Evolutionary conservation across 2,113 vertebrate species (phyloP).

Genomic region (Oncorhynchus kisutch): DNA sequence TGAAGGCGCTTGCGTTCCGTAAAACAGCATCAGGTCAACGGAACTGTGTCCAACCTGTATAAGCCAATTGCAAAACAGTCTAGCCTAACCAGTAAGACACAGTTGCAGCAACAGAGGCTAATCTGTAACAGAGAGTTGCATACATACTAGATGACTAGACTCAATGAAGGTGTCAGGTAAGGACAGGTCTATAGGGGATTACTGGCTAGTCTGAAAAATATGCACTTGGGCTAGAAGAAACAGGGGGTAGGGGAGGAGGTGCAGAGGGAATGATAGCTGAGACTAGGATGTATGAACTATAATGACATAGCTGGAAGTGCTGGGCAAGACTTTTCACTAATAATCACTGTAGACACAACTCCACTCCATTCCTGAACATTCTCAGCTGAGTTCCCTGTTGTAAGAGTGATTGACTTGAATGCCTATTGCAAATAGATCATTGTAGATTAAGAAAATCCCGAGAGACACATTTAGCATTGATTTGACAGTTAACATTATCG

Average conservation of each 20-base stretch:
- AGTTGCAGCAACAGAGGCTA: too few species aligned
- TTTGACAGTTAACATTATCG: not conserved
- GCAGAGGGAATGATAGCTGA: not conserved
- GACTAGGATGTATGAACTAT: not conserved
- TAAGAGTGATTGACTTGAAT: too few species aligned
- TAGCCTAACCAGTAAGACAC: too few species aligned
- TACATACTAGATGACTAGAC: not conserved
- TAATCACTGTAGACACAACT: too few species aligned
- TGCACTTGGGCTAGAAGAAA: not conserved
- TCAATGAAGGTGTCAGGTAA: slow-evolving; percentile 15
- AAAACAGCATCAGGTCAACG: not conserved
- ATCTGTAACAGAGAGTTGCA: not conserved
- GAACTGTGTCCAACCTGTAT: not conserved
- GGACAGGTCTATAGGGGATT: not conserved
- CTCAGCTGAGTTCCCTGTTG: too few species aligned
- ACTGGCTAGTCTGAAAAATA: not conserved
- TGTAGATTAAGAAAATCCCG: too few species aligned
- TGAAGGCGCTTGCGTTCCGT: too few species aligned
- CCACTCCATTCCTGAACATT: too few species aligned
- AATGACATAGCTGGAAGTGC: too few species aligned
- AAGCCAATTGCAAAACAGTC: too few species aligned
- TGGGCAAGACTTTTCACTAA: too few species aligned
- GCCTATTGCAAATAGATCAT: too few species aligned
- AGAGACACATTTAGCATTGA: slow-evolving; percentile 14
- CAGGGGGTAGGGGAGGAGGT: slow-evolving; percentile 1